Conservation (phyloP, 2,113 vertebrate genomes). For the Neolamprologus toae region DNA sequence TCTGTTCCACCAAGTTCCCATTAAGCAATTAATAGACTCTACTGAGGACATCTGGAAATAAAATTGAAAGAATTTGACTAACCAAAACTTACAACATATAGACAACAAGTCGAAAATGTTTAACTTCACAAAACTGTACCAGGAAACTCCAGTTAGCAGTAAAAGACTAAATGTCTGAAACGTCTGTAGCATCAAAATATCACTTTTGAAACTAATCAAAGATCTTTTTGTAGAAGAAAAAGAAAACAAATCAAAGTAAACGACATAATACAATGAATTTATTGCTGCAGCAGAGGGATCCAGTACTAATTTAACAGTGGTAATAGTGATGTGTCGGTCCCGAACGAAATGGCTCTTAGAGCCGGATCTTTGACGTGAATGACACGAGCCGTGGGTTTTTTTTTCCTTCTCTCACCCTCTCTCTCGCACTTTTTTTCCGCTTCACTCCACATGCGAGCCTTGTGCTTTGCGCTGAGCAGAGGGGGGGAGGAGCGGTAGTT, state of each 20-base stretch:
- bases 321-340: background rate
- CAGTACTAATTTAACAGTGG: background rate
- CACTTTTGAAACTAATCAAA: background rate
- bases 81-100: background rate
- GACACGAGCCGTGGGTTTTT: rapidly evolving
- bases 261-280: background rate
- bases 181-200: background rate
- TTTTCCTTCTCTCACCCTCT: background rate
- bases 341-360: background rate
- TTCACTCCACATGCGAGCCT: background rate
- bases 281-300: background rate
- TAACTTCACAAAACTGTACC: background rate
- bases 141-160: background rate
- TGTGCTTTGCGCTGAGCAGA: background rate
- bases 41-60: background rate
- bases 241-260: background rate
- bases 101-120: background rate
- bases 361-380: background rate
- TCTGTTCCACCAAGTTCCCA: background rate
- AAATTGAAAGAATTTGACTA: background rate
- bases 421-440: background rate
- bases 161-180: background rate
- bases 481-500: background rate
- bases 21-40: background rate
- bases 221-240: background rate